phyloP scores from a whole-genome alignment of 2,113 vertebrate species.

The Lanius collurio region DNA sequence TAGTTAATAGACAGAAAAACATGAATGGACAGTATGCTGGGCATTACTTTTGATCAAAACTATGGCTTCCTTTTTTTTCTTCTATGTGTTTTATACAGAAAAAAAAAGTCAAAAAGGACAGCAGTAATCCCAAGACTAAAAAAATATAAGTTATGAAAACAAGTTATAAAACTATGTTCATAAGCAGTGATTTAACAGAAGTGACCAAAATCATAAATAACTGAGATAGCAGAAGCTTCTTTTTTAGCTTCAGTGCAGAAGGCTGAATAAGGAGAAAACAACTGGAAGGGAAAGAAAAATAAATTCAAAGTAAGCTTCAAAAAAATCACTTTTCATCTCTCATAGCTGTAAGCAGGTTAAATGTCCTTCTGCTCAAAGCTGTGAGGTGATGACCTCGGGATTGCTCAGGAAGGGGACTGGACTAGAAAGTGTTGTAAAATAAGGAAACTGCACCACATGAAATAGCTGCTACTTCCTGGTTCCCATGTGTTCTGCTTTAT shows the following conservation, averaged over 20 bases:
- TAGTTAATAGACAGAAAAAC: background rate
- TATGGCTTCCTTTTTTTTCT: background rate
- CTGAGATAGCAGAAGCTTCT: slow-evolving; percentile 5
- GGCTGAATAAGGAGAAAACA: slow-evolving; percentile 2
- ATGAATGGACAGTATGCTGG: background rate
- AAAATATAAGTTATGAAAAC: background rate
- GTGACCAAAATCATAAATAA: slow-evolving; percentile 16
- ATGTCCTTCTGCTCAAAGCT: background rate
- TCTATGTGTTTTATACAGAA: background rate
- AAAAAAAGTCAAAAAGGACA: background rate
- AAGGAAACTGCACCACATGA: background rate
- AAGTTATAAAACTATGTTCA: background rate
- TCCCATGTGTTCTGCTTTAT: background rate
- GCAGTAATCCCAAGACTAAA: background rate
- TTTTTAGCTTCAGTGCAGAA: background rate
- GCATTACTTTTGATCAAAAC: background rate
- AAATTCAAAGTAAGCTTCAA: slow-evolving; percentile 8
- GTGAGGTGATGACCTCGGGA: background rate
- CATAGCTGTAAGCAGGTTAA: background rate
- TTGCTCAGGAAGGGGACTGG: background rate
- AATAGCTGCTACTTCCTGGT: background rate
- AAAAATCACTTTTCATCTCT: background rate
- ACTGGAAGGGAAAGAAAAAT: background rate
- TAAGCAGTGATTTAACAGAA: background rate
- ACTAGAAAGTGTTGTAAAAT: background rate